Base-by-base conservation (phyloP, 2,888 invertebrate genomes). In the Meteorus cinctellus region DNA sequence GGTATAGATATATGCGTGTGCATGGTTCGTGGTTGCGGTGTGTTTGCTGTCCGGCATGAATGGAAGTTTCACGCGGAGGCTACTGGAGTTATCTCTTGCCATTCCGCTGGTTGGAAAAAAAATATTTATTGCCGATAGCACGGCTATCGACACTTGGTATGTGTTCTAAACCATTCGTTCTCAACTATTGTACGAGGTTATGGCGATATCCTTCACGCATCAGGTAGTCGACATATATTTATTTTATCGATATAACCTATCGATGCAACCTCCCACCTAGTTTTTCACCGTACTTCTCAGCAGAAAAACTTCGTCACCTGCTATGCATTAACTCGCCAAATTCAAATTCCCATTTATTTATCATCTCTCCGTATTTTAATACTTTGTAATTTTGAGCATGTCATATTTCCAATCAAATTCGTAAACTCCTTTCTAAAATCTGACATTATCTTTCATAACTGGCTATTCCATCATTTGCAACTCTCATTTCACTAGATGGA, bases 81-180 rank as follows among this genome's bases (percentile, higher is more conserved):
- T 71, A 74, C 63, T 63, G 74, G 70, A 51, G 75, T 55, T 75
- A 75, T 71, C 75, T 65, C 65, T 70, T 70, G 76, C 77, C 75
- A 72, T 74, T 65, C 60, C 75, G 62, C 65, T 69, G 79, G 76
- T 79, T 77, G 5, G 63, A 65, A 55, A 76, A 76, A 73, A 74
- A 75, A 76, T 79, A 77, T 77, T 77, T 79, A 79, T 79, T 77
- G 75, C 76, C 77, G 73, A 77, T 77, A 65, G 62, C 68, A 76
- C 73, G 72, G 67, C 73, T 77, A 73, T 76, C 76, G 72, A 68
- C 72, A 72, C 72, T 67, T 48, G 48, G 29, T 68, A 68, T 68
- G 34, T 29, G 34, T 19, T 48, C 24, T 68, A 48, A 48, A 45
- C 31, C 29, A 31, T 48, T 51, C 51, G 68, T 51, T 41, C 45